These are phyloP conservation scores for Arge pagana DNA, from an alignment of 2,888 invertebrate genomes.

Conservation along the genomic window DNA sequence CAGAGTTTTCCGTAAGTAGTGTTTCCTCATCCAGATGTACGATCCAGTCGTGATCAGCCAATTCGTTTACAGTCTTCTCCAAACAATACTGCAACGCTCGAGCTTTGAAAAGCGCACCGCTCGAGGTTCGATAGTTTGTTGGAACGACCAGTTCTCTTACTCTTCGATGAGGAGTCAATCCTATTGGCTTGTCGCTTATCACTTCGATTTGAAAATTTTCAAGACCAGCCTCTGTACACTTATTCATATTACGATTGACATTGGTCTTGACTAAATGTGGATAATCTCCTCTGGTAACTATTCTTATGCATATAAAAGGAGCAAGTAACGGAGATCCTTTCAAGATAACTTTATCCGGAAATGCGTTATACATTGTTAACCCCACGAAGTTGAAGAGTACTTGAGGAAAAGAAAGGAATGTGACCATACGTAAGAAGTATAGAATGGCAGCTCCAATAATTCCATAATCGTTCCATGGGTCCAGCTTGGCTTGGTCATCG, in stretches of 20 bases:
- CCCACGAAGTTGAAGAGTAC: constrained; percentile 88
- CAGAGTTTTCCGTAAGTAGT: constrained; percentile 87
- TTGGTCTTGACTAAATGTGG: constrained; percentile 87
- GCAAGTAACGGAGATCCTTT: constrained; percentile 90
- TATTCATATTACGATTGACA: constrained; percentile 84
- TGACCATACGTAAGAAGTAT: constrained; percentile 78
- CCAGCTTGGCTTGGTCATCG: constrained; percentile 65
- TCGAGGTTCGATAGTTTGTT: constrained; percentile 81
- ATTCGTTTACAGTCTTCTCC: constrained; percentile 83
- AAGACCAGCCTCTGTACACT: constrained; percentile 85
- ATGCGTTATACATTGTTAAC: constrained; percentile 88
- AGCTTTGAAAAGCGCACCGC: constrained; percentile 92
- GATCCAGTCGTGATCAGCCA: constrained; percentile 91
- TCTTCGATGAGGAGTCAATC: constrained; percentile 76
- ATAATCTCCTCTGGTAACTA: constrained; percentile 94
- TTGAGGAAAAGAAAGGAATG: constrained; percentile 87
- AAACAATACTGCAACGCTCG: constrained; percentile 94
- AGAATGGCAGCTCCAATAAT: constrained; percentile 73
- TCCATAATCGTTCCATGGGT: constrained; percentile 85
- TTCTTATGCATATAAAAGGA: constrained; percentile 91
- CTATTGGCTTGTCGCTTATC: constrained; percentile 87
- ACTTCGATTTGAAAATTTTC: constrained; percentile 97
- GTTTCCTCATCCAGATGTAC: constrained; percentile 98
- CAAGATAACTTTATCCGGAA: constrained; percentile 86
- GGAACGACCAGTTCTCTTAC: constrained; percentile 91